These are phyloP conservation scores for Drosophila nannoptera DNA, from an alignment of 1,140 invertebrate genomes.

Conservation along the genomic window DNA sequence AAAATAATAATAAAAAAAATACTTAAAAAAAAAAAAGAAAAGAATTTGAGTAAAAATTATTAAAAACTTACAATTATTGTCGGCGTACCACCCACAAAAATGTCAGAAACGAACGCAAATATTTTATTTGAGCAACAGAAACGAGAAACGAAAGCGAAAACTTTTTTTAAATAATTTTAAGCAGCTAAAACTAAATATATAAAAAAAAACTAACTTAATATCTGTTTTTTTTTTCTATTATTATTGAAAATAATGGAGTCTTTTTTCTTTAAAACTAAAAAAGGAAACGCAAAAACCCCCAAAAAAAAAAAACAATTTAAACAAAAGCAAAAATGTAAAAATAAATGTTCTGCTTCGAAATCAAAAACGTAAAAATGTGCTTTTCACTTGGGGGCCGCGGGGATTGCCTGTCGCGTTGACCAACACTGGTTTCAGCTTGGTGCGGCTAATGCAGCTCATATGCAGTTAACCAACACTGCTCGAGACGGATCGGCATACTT, in stretches of 20 bases:
- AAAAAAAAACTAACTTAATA: constrained; percentile 42
- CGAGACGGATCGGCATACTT: too few species aligned
- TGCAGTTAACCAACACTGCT: too few species aligned
- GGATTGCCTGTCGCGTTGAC: not conserved
- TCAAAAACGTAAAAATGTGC: constrained; percentile 39
- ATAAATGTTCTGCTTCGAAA: constrained; percentile 56
- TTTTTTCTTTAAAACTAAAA: constrained; percentile 38
- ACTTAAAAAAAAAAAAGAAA: constrained; percentile 21
- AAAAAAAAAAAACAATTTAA: constrained; percentile 22
- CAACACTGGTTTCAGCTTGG: too few species aligned
- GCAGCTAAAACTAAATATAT: constrained; percentile 50
- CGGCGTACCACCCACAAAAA: constrained; percentile 14
- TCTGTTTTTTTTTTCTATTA: constrained; percentile 43
- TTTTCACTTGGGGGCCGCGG: not conserved
- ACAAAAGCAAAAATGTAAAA: constrained; percentile 52
- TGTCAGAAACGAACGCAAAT: constrained; percentile 39
- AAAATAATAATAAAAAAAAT: constrained; percentile 26
- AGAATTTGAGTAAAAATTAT: too few species aligned
- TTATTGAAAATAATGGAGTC: constrained; percentile 27
- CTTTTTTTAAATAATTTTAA: constrained; percentile 48
- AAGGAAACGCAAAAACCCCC: not conserved
- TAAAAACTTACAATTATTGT: too few species aligned
- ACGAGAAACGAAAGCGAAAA: too few species aligned
- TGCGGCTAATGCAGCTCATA: not conserved
- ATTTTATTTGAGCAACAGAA: constrained; percentile 39